Conservation (phyloP, 2,888 invertebrate species). For the Gortyna flavago region DNA sequence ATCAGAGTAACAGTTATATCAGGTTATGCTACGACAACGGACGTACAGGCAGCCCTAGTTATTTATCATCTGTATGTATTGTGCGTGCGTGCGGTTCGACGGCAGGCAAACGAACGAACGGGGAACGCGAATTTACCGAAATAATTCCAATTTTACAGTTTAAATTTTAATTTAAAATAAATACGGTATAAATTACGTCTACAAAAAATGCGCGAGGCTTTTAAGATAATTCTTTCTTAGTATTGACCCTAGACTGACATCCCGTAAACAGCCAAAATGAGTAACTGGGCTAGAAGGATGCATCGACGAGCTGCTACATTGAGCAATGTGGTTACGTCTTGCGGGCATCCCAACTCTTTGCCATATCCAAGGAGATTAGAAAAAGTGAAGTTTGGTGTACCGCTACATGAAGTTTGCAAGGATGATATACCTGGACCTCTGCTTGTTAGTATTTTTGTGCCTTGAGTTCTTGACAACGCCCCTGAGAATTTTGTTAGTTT, state of each 20-base stretch:
- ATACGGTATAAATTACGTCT: constrained; percentile 31
- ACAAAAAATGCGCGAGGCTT: constrained; percentile 64
- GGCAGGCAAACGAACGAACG: constrained; percentile 61
- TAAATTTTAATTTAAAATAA: constrained; percentile 40
- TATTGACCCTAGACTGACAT: constrained; percentile 54
- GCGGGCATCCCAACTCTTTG: constrained; percentile 95
- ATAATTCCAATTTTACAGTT: constrained; percentile 41
- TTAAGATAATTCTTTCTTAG: constrained; percentile 57
- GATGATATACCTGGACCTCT: constrained; percentile 98
- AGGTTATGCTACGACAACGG: neutral
- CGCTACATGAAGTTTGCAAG: constrained; percentile 97
- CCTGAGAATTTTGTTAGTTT: constrained; percentile 50
- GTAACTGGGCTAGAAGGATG: constrained; percentile 97
- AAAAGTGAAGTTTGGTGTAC: constrained; percentile 98
- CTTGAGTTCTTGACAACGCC: constrained; percentile 62
- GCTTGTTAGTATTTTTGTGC: constrained; percentile 91
- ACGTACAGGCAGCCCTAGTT: constrained; percentile 42
- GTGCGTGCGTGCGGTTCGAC: constrained; percentile 56
- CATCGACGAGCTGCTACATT: constrained; percentile 97
- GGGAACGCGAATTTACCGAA: constrained; percentile 55
- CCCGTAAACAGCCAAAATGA: constrained; percentile 90
- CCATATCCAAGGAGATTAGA: constrained; percentile 96
- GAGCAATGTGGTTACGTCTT: constrained; percentile 97
- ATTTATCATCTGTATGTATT: constrained; percentile 59
- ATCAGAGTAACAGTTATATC: constrained; percentile 2